Conservation (phyloP, 2,797 vertebrate genomes). For the Pachyuromys duprasi region DNA sequence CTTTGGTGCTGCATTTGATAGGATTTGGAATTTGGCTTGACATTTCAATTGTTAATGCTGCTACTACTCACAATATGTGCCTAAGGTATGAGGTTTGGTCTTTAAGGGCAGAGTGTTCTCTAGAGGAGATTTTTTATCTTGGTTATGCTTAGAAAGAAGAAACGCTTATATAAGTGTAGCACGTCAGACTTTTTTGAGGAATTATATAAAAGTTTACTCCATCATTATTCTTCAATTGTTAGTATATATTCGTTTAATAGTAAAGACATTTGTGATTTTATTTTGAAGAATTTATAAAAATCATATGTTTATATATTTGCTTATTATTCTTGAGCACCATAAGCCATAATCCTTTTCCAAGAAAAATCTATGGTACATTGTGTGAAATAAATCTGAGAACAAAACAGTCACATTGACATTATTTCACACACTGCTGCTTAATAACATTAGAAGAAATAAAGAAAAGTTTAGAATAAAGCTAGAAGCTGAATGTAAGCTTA, state of each 20-base stretch:
- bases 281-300: neutral
- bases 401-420: neutral
- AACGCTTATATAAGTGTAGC: neutral
- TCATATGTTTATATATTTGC: neutral
- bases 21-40: conserved; percentile 55
- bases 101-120: neutral
- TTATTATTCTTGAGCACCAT: neutral
- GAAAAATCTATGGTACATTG: neutral
- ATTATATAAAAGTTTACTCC: neutral
- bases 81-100: neutral
- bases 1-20: neutral
- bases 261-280: neutral
- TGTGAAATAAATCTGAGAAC: neutral
- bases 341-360: neutral
- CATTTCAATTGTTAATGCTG: neutral
- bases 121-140: neutral
- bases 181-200: neutral
- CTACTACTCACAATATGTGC: neutral
- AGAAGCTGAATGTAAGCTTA: neutral
- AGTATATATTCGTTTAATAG: neutral
- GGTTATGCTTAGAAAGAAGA: neutral
- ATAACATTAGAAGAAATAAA: neutral
- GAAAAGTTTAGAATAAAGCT: neutral
- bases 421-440: neutral
- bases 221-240: neutral